These are phyloP conservation scores for Arothron firmamentum DNA, from an alignment of 2,113 vertebrate species.

Conservation along the genomic window DNA sequence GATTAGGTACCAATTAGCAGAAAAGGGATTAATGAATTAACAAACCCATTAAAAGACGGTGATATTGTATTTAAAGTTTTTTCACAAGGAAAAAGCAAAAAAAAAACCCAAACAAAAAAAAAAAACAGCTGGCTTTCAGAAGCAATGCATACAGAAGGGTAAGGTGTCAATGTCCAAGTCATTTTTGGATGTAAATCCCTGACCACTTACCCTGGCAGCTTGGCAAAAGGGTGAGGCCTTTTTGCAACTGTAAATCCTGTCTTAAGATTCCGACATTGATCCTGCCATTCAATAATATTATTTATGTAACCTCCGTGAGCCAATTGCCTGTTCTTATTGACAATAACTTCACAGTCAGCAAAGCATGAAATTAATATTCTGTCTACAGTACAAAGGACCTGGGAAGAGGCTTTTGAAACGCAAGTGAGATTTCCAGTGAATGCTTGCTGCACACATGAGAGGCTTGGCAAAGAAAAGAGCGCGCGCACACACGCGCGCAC, in stretches of 20 bases:
- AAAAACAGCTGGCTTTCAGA: no score
- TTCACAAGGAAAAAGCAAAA: no score
- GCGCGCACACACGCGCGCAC: neutral
- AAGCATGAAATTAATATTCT: conserved; percentile 64
- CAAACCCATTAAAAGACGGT: no score
- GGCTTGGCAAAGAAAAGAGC: conserved; percentile 41
- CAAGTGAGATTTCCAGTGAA: conserved; percentile 35
- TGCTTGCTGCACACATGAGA: conserved; percentile 39
- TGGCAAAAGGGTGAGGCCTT: conserved; percentile 17
- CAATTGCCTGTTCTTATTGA: conserved; percentile 43
- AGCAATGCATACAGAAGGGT: neutral
- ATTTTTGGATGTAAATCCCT: conserved; percentile 13
- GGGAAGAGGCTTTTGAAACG: conserved; percentile 27
- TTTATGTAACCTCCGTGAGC: conserved; percentile 49
- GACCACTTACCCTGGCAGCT: neutral
- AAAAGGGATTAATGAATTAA: no score
- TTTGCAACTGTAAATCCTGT: conserved; percentile 45
- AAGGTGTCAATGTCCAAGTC: neutral
- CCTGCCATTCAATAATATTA: conserved; percentile 52
- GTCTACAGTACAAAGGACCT: conserved; percentile 33
- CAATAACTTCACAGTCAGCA: conserved; percentile 64
- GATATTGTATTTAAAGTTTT: no score
- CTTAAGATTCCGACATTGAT: conserved; percentile 55
- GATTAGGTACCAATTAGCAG: no score
- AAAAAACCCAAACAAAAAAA: no score